A percentile compares a stretch with the other conserved stretches of the same genome.
phyloP scores from a whole-genome alignment of 1,140 invertebrate genomes.

The Neuroterus valhalla region DNA sequence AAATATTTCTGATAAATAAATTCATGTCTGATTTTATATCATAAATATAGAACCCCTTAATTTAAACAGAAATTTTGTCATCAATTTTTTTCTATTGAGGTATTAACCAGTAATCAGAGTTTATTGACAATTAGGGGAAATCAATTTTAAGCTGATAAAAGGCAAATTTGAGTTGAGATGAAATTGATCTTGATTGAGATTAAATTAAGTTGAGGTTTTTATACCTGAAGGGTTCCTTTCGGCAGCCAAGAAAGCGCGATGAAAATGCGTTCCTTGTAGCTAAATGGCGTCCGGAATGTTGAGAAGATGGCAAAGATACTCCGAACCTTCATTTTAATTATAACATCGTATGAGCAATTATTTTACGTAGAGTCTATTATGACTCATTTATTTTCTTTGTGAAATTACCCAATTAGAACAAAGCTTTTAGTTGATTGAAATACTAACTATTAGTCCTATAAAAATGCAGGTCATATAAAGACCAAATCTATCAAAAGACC shows the following conservation, averaged over 20 bases:
- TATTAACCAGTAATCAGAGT: too few species aligned
- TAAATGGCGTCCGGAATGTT: constrained; percentile 55
- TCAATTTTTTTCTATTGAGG: too few species aligned
- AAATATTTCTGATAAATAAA: too few species aligned
- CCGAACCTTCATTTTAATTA: constrained; percentile 55
- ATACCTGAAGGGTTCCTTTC: constrained; percentile 70
- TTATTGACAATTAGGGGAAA: too few species aligned
- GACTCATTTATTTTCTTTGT: too few species aligned
- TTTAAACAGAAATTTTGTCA: too few species aligned
- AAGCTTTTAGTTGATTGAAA: neutral
- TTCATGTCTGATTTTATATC: too few species aligned
- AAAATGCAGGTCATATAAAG: constrained; percentile 58
- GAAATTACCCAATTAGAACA: neutral
- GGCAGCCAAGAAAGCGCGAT: constrained; percentile 65
- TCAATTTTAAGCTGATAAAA: too few species aligned
- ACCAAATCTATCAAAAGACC: constrained; percentile 56
- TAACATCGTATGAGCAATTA: neutral
- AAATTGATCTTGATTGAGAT: neutral
- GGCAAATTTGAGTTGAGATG: too few species aligned
- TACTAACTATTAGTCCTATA: constrained; percentile 59
- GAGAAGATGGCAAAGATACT: constrained; percentile 48
- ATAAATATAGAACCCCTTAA: too few species aligned
- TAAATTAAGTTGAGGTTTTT: constrained; percentile 7
- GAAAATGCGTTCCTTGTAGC: constrained; percentile 64
- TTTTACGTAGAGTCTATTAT: too few species aligned